Conservation (phyloP, 2,888 invertebrate genomes). For the Sinohyriopsis cumingii region DNA sequence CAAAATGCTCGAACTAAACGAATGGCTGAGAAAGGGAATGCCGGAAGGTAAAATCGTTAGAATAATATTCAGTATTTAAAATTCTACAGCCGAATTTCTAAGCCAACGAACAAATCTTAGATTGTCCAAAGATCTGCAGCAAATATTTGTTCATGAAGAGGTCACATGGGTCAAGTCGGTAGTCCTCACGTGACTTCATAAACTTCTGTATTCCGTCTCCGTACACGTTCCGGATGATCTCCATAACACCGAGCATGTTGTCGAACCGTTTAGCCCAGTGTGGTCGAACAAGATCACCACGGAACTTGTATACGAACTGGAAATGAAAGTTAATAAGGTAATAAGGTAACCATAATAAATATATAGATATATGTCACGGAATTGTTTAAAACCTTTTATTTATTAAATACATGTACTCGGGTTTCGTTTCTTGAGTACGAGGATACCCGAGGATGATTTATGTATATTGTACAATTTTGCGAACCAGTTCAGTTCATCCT, state of each 20-base stretch:
- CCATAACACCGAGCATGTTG: constrained; percentile 37
- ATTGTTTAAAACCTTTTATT: too few relatives aligned
- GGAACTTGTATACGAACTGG: constrained; percentile 36
- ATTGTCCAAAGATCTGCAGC: constrained; percentile 32
- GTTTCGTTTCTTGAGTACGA: too few relatives aligned
- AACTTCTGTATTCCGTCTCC: constrained; percentile 31
- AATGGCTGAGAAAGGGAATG: too few relatives aligned
- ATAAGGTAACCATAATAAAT: background rate
- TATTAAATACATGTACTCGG: too few relatives aligned
- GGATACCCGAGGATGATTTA: too few relatives aligned
- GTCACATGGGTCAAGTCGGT: constrained; percentile 36
- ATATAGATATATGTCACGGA: background rate
- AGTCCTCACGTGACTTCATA: constrained; percentile 17
- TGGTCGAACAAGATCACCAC: constrained; percentile 32
- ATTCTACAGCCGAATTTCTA: too few relatives aligned
- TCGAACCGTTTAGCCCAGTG: constrained; percentile 48
- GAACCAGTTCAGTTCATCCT: too few relatives aligned
- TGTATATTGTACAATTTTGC: too few relatives aligned
- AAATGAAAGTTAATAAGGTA: background rate
- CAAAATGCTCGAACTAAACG: too few relatives aligned
- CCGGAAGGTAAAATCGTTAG: too few relatives aligned
- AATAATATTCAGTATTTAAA: too few relatives aligned
- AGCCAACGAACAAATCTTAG: background rate
- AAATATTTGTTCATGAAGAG: constrained; percentile 46
- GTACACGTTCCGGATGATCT: constrained; percentile 30